Conservation (phyloP, 2,888 invertebrate species). For the Scaptodrosophila latifasciaeformis region DNA sequence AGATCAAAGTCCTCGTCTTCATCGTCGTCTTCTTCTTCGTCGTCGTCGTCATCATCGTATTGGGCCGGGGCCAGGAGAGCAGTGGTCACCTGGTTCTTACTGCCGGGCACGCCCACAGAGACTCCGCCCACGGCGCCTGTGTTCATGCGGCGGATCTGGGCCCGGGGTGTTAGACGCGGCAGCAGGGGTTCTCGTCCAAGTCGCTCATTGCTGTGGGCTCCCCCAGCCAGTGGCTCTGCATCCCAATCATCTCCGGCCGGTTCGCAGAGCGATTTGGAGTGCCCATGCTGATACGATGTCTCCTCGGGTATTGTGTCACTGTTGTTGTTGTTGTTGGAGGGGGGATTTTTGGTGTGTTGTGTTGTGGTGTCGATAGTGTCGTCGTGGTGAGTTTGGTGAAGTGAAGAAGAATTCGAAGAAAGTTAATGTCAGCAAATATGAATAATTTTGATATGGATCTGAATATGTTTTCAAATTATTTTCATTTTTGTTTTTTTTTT, state of each 20-base stretch:
- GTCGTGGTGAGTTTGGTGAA: constrained; percentile 19
- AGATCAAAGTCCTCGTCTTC: constrained; percentile 74
- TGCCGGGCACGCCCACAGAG: constrained; percentile 56
- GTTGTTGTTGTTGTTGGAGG: constrained; percentile 29
- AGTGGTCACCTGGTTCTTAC: constrained; percentile 77
- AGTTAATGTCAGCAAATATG: constrained; percentile 58
- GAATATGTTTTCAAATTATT: background rate
- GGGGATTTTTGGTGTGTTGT: constrained; percentile 17
- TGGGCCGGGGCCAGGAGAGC: constrained; percentile 81
- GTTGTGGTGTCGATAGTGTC: constrained; percentile 8
- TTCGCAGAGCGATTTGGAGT: constrained; percentile 79
- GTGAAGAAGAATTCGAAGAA: constrained; percentile 64
- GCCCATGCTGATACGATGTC: constrained; percentile 76
- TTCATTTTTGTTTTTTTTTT: constrained; percentile 1
- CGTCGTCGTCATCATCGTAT: constrained; percentile 74
- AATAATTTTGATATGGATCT: constrained; percentile 31
- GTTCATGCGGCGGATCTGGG: constrained; percentile 78
- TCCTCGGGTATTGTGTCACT: constrained; percentile 85
- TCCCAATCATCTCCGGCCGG: constrained; percentile 76
- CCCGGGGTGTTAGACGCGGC: constrained; percentile 78
- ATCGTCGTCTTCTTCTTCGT: constrained; percentile 69
- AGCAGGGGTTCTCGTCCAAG: constrained; percentile 77
- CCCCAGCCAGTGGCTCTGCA: constrained; percentile 68
- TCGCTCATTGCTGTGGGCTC: constrained; percentile 48
- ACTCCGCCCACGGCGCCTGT: constrained; percentile 47